Percentiles rank a stretch among this genome's conserved stretches.
phyloP scores from a whole-genome alignment of 1,140 invertebrate species.

The Phymorhynchus buccinoides region DNA sequence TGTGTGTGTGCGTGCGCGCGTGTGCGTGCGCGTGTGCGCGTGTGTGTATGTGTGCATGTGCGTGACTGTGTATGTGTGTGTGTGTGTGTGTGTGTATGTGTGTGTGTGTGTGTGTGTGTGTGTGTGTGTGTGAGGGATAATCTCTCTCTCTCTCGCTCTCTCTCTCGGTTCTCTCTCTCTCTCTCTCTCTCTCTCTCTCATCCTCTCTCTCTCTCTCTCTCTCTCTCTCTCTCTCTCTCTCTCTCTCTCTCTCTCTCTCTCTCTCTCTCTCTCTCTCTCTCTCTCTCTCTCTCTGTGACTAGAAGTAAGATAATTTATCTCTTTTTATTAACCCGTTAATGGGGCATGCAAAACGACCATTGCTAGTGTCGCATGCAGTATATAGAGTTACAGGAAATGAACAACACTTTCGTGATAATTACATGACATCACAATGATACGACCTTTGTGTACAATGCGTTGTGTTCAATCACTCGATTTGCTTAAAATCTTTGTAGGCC shows the following conservation, averaged over 20 bases:
- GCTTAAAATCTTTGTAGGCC: too few species aligned
- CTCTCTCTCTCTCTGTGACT: background rate
- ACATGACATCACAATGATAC: too few species aligned
- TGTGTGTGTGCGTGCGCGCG: background rate
- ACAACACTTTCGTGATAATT: too few species aligned
- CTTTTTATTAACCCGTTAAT: background rate
- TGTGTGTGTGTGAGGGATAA: background rate
- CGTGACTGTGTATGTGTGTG: conserved; percentile 14
- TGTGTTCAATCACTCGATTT: too few species aligned
- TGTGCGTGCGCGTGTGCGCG: background rate
- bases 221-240: conserved; percentile 17
- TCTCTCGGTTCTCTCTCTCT: conserved; percentile 17
- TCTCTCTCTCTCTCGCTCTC: conserved; percentile 12
- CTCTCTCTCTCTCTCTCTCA: conserved; percentile 12
- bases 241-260: conserved; percentile 14
- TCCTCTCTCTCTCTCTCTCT: conserved; percentile 13
- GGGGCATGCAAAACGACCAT: background rate
- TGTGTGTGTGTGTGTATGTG: conserved; percentile 17
- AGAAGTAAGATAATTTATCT: background rate
- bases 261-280: conserved; percentile 10
- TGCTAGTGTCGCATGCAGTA: too few species aligned
- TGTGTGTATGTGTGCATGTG: background rate
- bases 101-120: background rate
- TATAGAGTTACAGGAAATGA: too few species aligned
- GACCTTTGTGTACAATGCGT: too few species aligned